A percentile compares a stretch with the other conserved stretches of the same genome.
Evolutionary conservation across 2,113 vertebrate species (phyloP).

Genomic region (Gorsachius goisagi): DNA sequence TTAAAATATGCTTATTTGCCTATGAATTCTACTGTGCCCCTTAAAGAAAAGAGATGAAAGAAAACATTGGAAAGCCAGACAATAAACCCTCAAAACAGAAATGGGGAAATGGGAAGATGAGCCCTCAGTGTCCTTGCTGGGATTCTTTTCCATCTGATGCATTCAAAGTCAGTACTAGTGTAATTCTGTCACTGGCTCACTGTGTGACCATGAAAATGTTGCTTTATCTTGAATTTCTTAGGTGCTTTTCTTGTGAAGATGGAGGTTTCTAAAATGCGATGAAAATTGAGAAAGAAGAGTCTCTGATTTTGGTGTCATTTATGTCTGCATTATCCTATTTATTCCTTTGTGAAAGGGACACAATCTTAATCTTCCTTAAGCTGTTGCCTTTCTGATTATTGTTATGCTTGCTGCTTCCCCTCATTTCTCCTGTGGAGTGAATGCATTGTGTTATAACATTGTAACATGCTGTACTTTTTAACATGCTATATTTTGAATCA

Average conservation of each 20-base stretch:
- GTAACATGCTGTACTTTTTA: neutral
- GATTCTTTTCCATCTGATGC: neutral
- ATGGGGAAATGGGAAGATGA: neutral
- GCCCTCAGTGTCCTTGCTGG: neutral
- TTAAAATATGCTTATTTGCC: neutral
- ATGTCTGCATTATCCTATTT: neutral
- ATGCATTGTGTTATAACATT: neutral
- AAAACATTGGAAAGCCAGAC: neutral
- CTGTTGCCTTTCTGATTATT: neutral
- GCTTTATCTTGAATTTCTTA: neutral
- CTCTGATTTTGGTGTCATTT: neutral
- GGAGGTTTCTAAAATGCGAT: neutral
- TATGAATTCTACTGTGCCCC: neutral
- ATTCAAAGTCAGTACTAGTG: neutral
- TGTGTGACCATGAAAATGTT: neutral
- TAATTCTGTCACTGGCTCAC: neutral
- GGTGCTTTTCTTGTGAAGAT: neutral
- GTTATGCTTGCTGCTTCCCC: neutral
- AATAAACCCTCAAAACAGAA: neutral
- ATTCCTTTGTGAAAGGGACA: neutral
- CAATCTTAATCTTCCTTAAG: neutral
- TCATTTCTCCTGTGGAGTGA: neutral
- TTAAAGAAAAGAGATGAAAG: neutral
- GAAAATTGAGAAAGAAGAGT: neutral
- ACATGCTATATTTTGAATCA: neutral